Evolutionary conservation across 2,113 vertebrate genomes (phyloP), one percentile per base, ranked within the genome.

Genomic region (Eulemur rufifrons): DNA sequence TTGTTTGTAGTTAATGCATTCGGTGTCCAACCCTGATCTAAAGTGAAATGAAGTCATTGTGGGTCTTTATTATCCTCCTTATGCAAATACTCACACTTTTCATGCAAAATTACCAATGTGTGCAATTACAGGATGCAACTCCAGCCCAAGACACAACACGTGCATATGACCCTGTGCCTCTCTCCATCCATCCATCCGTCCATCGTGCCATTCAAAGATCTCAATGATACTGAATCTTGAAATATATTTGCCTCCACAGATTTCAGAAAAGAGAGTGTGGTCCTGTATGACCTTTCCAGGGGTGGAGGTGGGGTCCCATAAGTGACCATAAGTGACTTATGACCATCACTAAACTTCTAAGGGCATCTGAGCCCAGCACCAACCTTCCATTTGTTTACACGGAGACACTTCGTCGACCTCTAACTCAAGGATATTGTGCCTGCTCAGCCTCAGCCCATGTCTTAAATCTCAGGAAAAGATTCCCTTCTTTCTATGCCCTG

Each of bases 331-430:
- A 5, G 37, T 63, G 18, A 52, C 17, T 0, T 15, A 2, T 2
- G 45, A 32, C 23, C 42, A 9, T 6, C 54, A 5, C 27, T 1
- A 9, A 34, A 64, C 7, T 17, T 8, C 42, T 6, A 34, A 54
- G 0, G 0, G 3, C 54, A 17, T 32, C 85, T n/a, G 17, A 29
- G 50, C 17, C 29, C 63, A 14, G 17, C 34, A 5, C 1, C 0
- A 1, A 25, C 13, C n/a, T 27, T 1, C 12, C 15, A 6, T 8
- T 5, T 0, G 1, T 27, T 17, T 14, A 2, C 2, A 25, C 0
- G 0, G 1, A 32, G 18, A 34, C 39, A 8, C 4, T 23, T 21
- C 27, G 25, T 45, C 61, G 39, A 23, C 27, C 47, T 14, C 52
- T 3, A 39, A 23, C 23, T n/a, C 69, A 37, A 74, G 42, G 32